A percentile compares a stretch with the other conserved stretches of the same genome.
Conservation (phyloP, 2,113 vertebrate species). For the Chauna torquata region DNA sequence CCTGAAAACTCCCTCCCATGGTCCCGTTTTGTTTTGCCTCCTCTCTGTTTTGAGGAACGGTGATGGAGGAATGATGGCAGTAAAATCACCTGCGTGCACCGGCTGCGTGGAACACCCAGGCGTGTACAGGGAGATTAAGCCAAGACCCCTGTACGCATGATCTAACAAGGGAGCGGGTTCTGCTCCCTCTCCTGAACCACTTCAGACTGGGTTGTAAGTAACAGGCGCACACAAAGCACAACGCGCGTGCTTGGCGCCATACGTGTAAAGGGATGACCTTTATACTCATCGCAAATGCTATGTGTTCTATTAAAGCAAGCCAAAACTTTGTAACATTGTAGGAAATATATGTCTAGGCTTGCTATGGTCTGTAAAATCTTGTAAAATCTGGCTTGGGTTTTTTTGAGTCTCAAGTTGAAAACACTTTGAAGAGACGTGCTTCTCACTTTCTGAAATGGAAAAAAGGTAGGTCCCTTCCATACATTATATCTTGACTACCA, state of each 20-base stretch:
- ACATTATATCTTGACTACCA: background rate
- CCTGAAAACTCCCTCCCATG: background rate
- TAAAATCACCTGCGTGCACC: background rate
- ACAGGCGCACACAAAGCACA: background rate
- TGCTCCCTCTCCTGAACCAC: background rate
- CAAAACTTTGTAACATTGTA: background rate
- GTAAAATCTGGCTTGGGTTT: background rate
- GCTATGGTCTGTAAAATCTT: background rate
- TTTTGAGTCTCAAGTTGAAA: background rate
- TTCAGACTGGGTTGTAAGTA: background rate
- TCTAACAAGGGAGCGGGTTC: background rate
- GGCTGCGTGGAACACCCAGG: background rate
- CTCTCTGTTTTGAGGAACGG: background rate
- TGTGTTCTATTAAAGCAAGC: accelerated
- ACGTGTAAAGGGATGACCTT: background rate
- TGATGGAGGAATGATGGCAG: background rate
- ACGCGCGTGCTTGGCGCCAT: accelerated
- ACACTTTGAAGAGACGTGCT: background rate
- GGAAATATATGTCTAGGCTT: background rate
- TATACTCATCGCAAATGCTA: background rate
- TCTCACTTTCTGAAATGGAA: background rate
- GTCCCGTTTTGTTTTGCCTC: background rate
- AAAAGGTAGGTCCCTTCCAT: background rate
- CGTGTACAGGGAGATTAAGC: background rate
- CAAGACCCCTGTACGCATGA: background rate